phyloP scores from a whole-genome alignment of 2,797 vertebrate genomes.

The Tokudaia tokunoshimensis region DNA sequence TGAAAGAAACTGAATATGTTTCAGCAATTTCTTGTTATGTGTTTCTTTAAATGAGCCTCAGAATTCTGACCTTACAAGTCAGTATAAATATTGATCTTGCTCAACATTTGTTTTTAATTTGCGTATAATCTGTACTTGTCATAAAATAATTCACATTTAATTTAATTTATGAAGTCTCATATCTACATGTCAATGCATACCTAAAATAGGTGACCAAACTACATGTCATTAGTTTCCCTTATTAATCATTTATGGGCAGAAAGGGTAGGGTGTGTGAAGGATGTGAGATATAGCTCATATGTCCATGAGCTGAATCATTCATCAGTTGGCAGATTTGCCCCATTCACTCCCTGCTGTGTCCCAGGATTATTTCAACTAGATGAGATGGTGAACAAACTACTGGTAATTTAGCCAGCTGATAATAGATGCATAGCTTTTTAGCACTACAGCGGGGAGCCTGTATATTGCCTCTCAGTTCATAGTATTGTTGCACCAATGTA shows the following conservation, averaged over 20 bases:
- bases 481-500: slow-evolving; percentile 69
- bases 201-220: slow-evolving; percentile 28
- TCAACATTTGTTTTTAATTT: slow-evolving; percentile 63
- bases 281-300: slow-evolving; percentile 62
- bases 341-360: slow-evolving; percentile 76
- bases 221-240: slow-evolving; percentile 44
- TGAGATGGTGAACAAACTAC: slow-evolving; percentile 72
- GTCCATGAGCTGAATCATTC: slow-evolving; percentile 65
- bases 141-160: background rate
- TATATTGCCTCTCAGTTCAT: slow-evolving; percentile 77
- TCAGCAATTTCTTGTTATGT: slow-evolving; percentile 12
- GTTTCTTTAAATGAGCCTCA: background rate
- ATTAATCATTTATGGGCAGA: slow-evolving; percentile 72
- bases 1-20: background rate
- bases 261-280: background rate
- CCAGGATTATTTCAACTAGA: slow-evolving; percentile 77
- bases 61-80: background rate
- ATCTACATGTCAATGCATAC: background rate
- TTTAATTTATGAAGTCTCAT: slow-evolving; percentile 50
- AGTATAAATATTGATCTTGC: background rate
- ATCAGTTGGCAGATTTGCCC: slow-evolving; percentile 74
- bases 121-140: background rate
- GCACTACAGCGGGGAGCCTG: slow-evolving; percentile 82
- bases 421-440: slow-evolving; percentile 77
- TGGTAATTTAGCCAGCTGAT: slow-evolving; percentile 79